These are phyloP conservation scores for Boleophthalmus pectinirostris DNA, from an alignment of 2,113 vertebrate genomes.

Conservation along the genomic window DNA sequence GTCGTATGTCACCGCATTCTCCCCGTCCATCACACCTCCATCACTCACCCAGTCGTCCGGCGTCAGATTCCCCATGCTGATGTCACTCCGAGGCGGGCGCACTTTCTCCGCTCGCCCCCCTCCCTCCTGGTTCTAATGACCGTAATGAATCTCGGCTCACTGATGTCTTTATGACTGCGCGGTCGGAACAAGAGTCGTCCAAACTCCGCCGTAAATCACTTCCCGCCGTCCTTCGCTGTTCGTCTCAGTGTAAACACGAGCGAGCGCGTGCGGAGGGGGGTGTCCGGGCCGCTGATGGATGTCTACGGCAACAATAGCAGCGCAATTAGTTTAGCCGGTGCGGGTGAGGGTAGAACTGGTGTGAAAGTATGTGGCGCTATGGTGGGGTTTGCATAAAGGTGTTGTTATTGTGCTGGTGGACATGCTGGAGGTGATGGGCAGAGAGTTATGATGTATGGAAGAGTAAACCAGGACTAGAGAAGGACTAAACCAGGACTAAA, in stretches of 20 bases:
- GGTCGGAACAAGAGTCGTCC: conserved; percentile 19
- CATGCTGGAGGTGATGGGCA: no score
- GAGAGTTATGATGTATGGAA: no score
- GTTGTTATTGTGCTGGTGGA: background rate
- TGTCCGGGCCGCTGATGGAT: background rate
- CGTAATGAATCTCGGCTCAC: conserved; percentile 53
- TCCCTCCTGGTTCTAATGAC: conserved; percentile 44
- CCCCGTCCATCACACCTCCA: conserved; percentile 23
- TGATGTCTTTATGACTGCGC: conserved; percentile 35
- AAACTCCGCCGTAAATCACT: conserved; percentile 22
- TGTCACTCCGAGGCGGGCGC: conserved; percentile 43
- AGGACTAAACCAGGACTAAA: no score
- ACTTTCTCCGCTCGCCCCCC: conserved; percentile 48
- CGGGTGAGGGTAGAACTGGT: background rate
- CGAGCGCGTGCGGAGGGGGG: background rate
- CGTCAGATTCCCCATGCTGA: conserved; percentile 65
- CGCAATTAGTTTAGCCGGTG: conserved; percentile 1
- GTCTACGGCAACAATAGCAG: background rate
- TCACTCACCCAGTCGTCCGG: conserved; percentile 39
- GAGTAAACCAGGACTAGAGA: no score
- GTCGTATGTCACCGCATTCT: background rate
- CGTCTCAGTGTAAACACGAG: conserved; percentile 6
- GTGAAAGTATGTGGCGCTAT: background rate
- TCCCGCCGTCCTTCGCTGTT: conserved; percentile 26
- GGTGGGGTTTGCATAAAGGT: background rate